Base-by-base conservation (phyloP, 2,888 invertebrate species). In the Invenusta paracnida region DNA sequence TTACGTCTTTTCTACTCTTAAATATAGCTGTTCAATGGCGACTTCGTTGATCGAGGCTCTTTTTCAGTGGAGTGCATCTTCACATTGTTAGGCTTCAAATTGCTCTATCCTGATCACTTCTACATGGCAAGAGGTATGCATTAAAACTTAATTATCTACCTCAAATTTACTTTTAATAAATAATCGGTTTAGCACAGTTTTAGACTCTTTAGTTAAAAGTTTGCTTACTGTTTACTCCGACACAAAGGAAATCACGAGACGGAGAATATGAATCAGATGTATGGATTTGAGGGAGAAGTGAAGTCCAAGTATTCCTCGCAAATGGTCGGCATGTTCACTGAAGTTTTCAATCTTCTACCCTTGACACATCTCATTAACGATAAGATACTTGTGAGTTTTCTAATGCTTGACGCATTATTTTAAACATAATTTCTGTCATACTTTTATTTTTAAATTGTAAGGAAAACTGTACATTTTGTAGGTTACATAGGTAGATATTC, bases 231-330 rank as follows among this genome's bases (percentile, higher is more conserved):
- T n/a, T n/a, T n/a, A n/a, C n/a, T n/a, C n/a, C n/a, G n/a, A n/a
- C n/a, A n/a, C n/a, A n/a, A n/a, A 96, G 96, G 98, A n/a, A 99
- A 99, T 92, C 98, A 99, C 91, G 98, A 99, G 91, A 97, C 97
- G 89, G 94, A 95, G 81, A 96, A 95, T 87, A 99, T 99, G 98
- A 99, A 99, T 92, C 96, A 97, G 92, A 97, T 99, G 96, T 99
- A 99, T 92, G 99, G 99, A 0, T 99, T 99, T 93, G 96, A 97
- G 88, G 99, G 98, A 0, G 99, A 99, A 93, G 98, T 99, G 0
- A 96, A 96, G 89, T 94, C 96, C 1, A 99, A 99, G 89, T 92
- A 97, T 92, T 95, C 95, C 0, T 93, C 94, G 27, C 95, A 96
- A 91, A 98, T 99, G 98, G 95, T 96, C 0, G 96, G 97, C 88